phyloP scores from a whole-genome alignment of 1,140 invertebrate species.

The Batillaria attramentaria region DNA sequence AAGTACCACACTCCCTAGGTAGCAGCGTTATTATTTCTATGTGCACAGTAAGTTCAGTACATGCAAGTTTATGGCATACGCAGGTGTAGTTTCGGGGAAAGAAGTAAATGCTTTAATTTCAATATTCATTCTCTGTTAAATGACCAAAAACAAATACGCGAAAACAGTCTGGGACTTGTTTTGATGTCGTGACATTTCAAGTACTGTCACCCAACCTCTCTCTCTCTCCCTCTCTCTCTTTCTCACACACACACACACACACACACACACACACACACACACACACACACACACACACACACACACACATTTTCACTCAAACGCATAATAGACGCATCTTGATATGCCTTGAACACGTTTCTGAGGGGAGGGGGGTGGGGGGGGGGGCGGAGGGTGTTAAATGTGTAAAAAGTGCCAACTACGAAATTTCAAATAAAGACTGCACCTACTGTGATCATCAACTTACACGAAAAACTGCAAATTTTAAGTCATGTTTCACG shows the following conservation, averaged over 20 bases:
- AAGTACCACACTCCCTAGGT: too few species aligned
- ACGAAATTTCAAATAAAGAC: too few species aligned
- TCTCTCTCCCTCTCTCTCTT: background rate
- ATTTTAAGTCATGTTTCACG: background rate
- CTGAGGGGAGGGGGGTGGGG: background rate
- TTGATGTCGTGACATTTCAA: too few species aligned
- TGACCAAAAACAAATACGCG: background rate
- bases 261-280: too few species aligned
- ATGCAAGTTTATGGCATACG: background rate
- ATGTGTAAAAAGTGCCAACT: background rate
- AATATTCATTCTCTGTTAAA: background rate
- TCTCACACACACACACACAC: too few species aligned
- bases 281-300: constrained; percentile 16
- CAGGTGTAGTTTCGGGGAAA: background rate
- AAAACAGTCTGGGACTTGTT: background rate
- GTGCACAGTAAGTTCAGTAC: background rate
- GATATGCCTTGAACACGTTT: background rate
- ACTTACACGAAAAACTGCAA: background rate
- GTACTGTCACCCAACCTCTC: background rate
- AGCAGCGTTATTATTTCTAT: too few species aligned
- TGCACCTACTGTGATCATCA: too few species aligned
- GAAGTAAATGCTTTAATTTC: background rate
- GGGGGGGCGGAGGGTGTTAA: background rate
- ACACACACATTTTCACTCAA: constrained; percentile 8
- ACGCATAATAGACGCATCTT: background rate